Evolutionary conservation across 2,797 vertebrate genomes (phyloP), one percentile per base, ranked within the genome.

Genomic region (Mycteria americana): DNA sequence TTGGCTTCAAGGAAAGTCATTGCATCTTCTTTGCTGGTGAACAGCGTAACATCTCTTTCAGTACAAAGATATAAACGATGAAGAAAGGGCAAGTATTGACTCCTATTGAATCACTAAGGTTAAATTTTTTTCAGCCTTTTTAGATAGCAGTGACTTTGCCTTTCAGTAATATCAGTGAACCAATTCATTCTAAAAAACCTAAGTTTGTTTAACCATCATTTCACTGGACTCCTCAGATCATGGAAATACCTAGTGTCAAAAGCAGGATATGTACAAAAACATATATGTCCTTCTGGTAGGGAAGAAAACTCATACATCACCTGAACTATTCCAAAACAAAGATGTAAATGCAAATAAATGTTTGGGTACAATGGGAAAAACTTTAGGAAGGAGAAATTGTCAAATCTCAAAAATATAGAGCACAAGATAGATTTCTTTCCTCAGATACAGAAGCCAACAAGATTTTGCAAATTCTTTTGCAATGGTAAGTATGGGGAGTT

Each of bases 1-100:
- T 95, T 91, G 51, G 51, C 85, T 97, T 96, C 65, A 88, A 96
- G 87, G 83, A 96, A 98, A 97, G 57, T 89, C 6, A 92, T 97
- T 98, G 97, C n/a, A 89, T 96, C 92, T 77, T 96, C 62, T 95
- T 70, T 69, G 37, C 54, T 93, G 75, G 57, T 82, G 76, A 96
- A 86, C 63, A 90, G 17, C 10, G 17, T 39, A 88, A 69, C 59
- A 72, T 92, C 84, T 92, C 64, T 97, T 95, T 89, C 39, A 59
- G 74, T 78, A 75, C 53, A 94, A 94, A 82, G 65, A 69, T 82
- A 97, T 67, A 95, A 97, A 92, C n/a, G 78, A 39, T 24, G 39
- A 90, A 92, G 76, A 96, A 97, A 97, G 57, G 64, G 18, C 31
- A 85, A 62, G 39, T 78, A 88, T 95, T 96, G 93, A 85, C 70